phyloP scores from a whole-genome alignment of 1,140 invertebrate species.

The Coboldia fuscipes region DNA sequence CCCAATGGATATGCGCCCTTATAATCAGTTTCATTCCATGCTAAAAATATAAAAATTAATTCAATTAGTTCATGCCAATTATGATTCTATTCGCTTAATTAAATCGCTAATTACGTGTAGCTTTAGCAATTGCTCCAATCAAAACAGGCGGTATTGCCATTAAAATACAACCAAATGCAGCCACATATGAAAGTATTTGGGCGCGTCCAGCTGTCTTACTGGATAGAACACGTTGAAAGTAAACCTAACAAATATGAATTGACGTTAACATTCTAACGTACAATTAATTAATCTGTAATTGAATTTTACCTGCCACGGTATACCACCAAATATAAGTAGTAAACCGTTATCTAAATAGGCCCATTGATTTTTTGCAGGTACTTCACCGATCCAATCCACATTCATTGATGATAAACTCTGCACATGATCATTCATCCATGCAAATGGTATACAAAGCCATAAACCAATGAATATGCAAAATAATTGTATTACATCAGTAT shows the following conservation, averaged over 20 bases:
- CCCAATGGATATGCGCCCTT: slow-evolving; percentile 48
- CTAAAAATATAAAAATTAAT: slow-evolving; percentile 24
- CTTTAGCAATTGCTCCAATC: slow-evolving; percentile 89
- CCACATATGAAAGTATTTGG: slow-evolving; percentile 89
- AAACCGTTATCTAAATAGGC: slow-evolving; percentile 81
- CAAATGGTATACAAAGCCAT: slow-evolving; percentile 96
- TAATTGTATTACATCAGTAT: slow-evolving; percentile 96
- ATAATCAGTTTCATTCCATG: slow-evolving; percentile 84
- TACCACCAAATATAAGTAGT: slow-evolving; percentile 86
- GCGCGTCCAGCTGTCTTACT: slow-evolving; percentile 83
- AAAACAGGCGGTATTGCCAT: slow-evolving; percentile 93
- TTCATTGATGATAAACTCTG: slow-evolving; percentile 53
- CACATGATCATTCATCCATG: slow-evolving; percentile 68
- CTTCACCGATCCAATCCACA: slow-evolving; percentile 73
- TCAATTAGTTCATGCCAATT: background rate
- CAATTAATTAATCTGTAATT: background rate
- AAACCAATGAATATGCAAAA: slow-evolving; percentile 97
- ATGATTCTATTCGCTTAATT: background rate
- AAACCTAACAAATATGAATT: too few relatives aligned
- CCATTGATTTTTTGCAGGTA: slow-evolving; percentile 51
- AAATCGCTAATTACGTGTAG: slow-evolving; percentile 51
- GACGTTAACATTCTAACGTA: too few relatives aligned
- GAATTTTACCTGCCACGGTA: slow-evolving; percentile 77
- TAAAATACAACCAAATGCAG: slow-evolving; percentile 80
- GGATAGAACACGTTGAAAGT: slow-evolving; percentile 92